These are phyloP conservation scores for Apis laboriosa DNA, from an alignment of 1,140 invertebrate genomes.

Conservation along the genomic window DNA sequence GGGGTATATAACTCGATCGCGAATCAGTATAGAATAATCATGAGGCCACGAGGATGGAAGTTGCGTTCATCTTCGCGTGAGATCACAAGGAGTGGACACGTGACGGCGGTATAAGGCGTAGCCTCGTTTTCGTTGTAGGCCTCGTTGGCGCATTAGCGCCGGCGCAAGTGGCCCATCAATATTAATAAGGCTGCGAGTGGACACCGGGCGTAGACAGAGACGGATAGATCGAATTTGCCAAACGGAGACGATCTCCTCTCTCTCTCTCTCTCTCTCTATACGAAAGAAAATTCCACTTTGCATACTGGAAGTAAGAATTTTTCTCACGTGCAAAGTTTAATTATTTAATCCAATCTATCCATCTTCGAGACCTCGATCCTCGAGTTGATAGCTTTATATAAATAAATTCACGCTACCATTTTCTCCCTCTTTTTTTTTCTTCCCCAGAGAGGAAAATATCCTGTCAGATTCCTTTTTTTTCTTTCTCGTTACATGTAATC, in stretches of 20 bases:
- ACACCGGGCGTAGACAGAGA: slow-evolving; percentile 48
- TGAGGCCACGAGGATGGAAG: slow-evolving; percentile 13
- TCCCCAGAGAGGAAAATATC: no score
- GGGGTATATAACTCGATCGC: background rate
- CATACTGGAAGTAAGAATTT: no score
- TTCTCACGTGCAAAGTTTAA: no score
- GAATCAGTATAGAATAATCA: slow-evolving; percentile 52
- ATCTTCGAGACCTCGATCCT: no score
- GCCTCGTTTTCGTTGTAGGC: slow-evolving; percentile 12
- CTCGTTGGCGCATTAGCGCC: slow-evolving; percentile 62
- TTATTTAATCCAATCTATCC: no score
- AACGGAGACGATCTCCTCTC: background rate
- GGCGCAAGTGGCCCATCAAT: slow-evolving; percentile 67
- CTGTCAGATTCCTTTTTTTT: no score
- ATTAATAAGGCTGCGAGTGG: slow-evolving; percentile 67
- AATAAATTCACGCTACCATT: background rate
- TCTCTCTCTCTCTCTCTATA: no score
- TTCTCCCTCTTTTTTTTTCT: no score
- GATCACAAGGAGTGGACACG: slow-evolving; percentile 57
- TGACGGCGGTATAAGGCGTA: slow-evolving; percentile 25
- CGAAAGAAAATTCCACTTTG: no score
- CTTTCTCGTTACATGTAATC: no score
- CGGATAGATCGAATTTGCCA: slow-evolving; percentile 41
- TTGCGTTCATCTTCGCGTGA: slow-evolving; percentile 44
- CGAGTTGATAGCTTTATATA: no score